Base-by-base conservation (phyloP, 2,797 vertebrate species). In the Microhierax caerulescens region DNA sequence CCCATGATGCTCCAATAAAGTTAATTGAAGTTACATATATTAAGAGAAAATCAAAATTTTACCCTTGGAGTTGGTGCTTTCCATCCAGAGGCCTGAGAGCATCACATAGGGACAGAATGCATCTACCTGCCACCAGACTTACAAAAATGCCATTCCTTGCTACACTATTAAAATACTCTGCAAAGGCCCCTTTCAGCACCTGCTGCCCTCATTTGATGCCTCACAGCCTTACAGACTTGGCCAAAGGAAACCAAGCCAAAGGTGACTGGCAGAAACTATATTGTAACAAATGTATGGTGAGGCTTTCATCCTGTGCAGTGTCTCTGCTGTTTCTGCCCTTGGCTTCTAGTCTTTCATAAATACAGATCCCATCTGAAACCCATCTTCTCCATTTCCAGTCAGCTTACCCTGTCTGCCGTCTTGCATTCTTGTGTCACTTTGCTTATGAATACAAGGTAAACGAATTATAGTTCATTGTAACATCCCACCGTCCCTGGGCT, bases 11-110 rank as follows among this genome's bases (percentile, higher is more conserved):
- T 89, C 64, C 64, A 88, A 21, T 94, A 83, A 92, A 88, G 85
- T 95, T 97, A 97, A 97, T n/a, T 93, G 63, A 32, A 72, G 23
- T 87, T 95, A 78, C 80, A 59, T 60, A 93, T 61, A 91, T 50
- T 88, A 85, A 86, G 67, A 90, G 76, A 48, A 94, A 90, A 94
- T 15, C 39, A 57, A 0, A 83, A 65, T 88, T 94, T 95, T 95
- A 57, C 56, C 37, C 77, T 75, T 85, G 43, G 60, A 92, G 63
- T 60, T 69, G 47, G 37, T 74, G 48, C 37, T 87, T 13, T 82
- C 45, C 45, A 39, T 51, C 36, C 83, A 36, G 56, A 63, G 61
- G 82, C 37, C 68, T 85, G 72, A 74, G 34, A 78, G 32, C 51
- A 56, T 67, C 53, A 25, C 68, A 64, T 0, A 1, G 57, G 48